phyloP scores from a whole-genome alignment of 2,888 invertebrate genomes.

The Ypsolopha scabrella region DNA sequence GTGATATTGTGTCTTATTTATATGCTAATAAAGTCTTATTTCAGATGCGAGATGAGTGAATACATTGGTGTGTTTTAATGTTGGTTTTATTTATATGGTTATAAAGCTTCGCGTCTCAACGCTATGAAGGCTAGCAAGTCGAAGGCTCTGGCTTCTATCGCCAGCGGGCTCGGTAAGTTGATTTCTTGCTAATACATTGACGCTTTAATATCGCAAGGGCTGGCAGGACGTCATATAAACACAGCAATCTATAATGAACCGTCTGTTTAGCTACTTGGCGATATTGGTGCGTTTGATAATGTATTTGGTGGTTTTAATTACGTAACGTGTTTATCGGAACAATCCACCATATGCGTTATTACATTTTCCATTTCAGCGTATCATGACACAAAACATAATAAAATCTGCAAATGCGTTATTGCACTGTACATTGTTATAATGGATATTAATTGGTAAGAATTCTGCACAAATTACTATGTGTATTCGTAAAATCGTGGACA shows the following conservation, averaged over 20 bases:
- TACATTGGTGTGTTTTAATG: slow-evolving; percentile 57
- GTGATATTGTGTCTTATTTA: slow-evolving; percentile 19
- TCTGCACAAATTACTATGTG: no score
- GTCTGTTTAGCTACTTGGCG: slow-evolving; percentile 14
- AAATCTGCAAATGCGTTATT: no score
- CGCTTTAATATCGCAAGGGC: slow-evolving; percentile 17
- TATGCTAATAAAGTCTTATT: slow-evolving; percentile 61
- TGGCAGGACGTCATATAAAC: slow-evolving; percentile 1
- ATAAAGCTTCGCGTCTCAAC: slow-evolving; percentile 76
- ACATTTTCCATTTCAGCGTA: no score
- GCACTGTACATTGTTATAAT: no score
- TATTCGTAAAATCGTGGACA: no score
- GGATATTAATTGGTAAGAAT: no score
- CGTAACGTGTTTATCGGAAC: no score
- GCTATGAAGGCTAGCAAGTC: slow-evolving; percentile 80
- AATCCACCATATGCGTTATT: no score
- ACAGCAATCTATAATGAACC: not conserved
- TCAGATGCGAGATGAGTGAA: slow-evolving; percentile 56
- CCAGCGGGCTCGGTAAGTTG: slow-evolving; percentile 91
- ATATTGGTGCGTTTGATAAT: slow-evolving; percentile 32
- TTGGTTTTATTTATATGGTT: slow-evolving; percentile 74
- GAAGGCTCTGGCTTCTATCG: slow-evolving; percentile 91
- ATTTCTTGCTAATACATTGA: slow-evolving; percentile 18
- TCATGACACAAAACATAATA: no score
- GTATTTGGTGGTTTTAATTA: slow-evolving; percentile 38